Evolutionary conservation across 2,797 vertebrate species (phyloP), one percentile per base, ranked within the genome.

Genomic region (Chrysocyon brachyurus): DNA sequence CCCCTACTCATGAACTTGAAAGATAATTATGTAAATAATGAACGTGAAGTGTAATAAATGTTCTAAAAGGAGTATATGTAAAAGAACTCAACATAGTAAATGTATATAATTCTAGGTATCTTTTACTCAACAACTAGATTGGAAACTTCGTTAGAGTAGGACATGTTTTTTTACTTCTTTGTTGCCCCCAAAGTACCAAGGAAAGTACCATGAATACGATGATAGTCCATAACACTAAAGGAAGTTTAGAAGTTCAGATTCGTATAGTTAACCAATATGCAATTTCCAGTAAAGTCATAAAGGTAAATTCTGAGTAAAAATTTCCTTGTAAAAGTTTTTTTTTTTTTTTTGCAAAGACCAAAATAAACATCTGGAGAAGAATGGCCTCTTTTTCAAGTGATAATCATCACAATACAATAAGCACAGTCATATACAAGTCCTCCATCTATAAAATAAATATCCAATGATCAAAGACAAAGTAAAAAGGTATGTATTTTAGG

Each of bases 301-400:
- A 82, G 49, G 54, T n/a, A 97, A 90, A 85, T 82, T 90, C 33
- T 97, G 22, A 82, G 28, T 33, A 61, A 66, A 91, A 87, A 46
- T 1, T 59, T 49, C 26, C 64, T 73, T 77, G 24, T 31, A 68
- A 88, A 79, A 81, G 1, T 2, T 31, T 66, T 12, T 9, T 1
- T n/a, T 79, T n/a, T n/a, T 79, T n/a, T 94, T 82, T 87, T n/a
- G 10, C 24, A 79, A 87, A 92, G 40, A 36, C 9, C 81, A 28
- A 63, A 88, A 54, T 40, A 86, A 89, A 81, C n/a, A 91, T 59
- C 12, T 66, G 10, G 36, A 90, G 56, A 63, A 72, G 9, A 77
- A 3, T 57, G 21, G 36, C 3, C n/a, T 77, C 46, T 49, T 89
- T 8, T 54, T 77, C 26, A 84, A 46, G 12, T 14, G 2, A 52